Base-by-base conservation (phyloP, 2,113 vertebrate species). In the Leptobrachium ailaonicum region DNA sequence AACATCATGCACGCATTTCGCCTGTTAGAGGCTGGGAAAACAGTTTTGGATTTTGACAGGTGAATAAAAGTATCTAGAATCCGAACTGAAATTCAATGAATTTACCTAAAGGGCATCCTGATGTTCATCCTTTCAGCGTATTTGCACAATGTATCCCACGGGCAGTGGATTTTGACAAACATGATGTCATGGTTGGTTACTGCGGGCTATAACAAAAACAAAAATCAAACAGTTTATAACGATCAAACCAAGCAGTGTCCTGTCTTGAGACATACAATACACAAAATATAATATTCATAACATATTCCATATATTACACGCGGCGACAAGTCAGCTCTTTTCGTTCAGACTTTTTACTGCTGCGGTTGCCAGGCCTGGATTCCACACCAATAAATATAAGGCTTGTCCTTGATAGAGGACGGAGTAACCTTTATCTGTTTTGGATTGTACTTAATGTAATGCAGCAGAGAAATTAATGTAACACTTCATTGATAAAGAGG, bases 111-210 rank as follows among this genome's bases (percentile, higher is more conserved):
- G 82, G 98, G 98, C 96, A 99, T 98, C 82, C 97, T 90, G 88
- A 99, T 98, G 89, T 96, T 99, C 95, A 99, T 96, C 83, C 96
- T 95, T 87, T 99, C 97, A 45, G 97, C 97, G 1, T 99, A 99
- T 90, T 98, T 98, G 92, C 98, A 99, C 79, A 99, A 83, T 0
- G 96, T 95, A 54, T 99, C 97, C 98, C 98, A 99, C 0, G 97
- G 96, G 84, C 96, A 96, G 43, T 99, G 95, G 83, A 99, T 89
- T 92, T 99, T 99, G 88, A 99, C 95, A 85, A 98, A 98, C 96
- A 99, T 97, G 82, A 99, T 97, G 89, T 99, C 98, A 62, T 92
- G 93, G 87, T 96, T 97, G 41, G 96, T 97, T 88, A 99, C 58
- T 64, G 98, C 97, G 58, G 94, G 96, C 97, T 99, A 88, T 20